These are phyloP conservation scores for Microplitis deprimator DNA, from an alignment of 2,888 invertebrate species.

Conservation along the genomic window DNA sequence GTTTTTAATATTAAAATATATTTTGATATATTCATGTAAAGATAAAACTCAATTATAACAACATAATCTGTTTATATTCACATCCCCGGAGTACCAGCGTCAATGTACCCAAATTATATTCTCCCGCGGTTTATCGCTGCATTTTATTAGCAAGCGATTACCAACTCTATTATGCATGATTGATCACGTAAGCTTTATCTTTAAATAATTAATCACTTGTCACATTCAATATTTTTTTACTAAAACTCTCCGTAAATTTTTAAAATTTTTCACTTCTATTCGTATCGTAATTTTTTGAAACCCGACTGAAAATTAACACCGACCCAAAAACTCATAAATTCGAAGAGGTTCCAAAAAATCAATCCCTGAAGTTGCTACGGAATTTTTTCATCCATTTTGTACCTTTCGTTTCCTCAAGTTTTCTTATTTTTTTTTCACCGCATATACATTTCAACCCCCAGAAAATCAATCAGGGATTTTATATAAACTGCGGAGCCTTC, in stretches of 20 bases:
- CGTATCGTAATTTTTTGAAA: not conserved
- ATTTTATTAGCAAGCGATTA: not conserved
- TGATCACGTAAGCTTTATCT: not conserved
- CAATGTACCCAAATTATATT: not conserved
- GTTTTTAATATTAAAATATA: no score
- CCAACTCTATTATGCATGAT: not conserved
- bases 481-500: conserved; percentile 2
- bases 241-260: not conserved
- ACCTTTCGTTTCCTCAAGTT: not conserved
- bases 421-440: not conserved
- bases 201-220: not conserved
- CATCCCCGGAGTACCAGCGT: not conserved
- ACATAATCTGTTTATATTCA: not conserved
- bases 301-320: not conserved
- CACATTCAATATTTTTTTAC: not conserved
- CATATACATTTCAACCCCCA: not conserved
- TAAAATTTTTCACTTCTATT: no score
- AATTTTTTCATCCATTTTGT: not conserved
- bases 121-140: not conserved
- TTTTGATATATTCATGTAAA: not conserved
- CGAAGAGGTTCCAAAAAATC: not conserved
- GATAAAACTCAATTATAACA: not conserved
- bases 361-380: not conserved
- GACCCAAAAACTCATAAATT: not conserved
- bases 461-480: conserved; percentile 18